phyloP scores from a whole-genome alignment of 1,140 invertebrate species.

The Hylaeus volcanicus region DNA sequence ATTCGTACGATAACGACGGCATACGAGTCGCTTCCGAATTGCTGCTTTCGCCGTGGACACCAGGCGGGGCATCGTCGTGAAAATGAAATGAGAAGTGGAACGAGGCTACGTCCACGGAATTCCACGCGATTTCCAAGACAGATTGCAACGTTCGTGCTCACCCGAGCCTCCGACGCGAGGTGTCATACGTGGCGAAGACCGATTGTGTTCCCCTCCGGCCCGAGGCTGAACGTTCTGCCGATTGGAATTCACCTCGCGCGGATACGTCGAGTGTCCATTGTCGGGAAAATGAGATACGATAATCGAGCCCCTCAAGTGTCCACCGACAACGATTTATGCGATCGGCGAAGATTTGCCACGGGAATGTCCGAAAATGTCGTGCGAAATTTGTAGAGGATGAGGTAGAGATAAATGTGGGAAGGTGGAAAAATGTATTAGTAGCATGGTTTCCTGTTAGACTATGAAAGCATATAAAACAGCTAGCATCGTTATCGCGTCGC shows the following conservation, averaged over 20 bases:
- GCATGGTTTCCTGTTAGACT: too few relatives aligned
- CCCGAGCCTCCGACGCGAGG: constrained; percentile 22
- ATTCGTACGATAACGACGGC: constrained; percentile 62
- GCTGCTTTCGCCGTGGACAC: constrained; percentile 44
- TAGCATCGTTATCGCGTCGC: too few relatives aligned
- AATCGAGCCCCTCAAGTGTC: constrained; percentile 9
- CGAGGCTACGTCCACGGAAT: constrained; percentile 51
- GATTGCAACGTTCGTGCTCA: background rate
- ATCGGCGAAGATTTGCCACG: background rate
- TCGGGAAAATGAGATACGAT: constrained; percentile 32
- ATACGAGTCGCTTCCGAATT: constrained; percentile 62
- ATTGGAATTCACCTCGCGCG: constrained; percentile 23
- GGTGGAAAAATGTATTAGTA: too few relatives aligned
- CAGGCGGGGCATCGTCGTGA: constrained; percentile 27
- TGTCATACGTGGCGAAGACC: constrained; percentile 2
- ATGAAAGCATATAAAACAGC: too few relatives aligned
- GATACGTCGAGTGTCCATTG: constrained; percentile 3
- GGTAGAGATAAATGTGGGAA: too few relatives aligned
- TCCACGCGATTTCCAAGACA: constrained; percentile 30
- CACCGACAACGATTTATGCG: background rate
- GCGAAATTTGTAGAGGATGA: too few relatives aligned
- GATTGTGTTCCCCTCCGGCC: background rate
- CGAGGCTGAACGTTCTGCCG: background rate
- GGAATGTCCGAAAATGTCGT: too few relatives aligned
- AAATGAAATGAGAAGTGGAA: constrained; percentile 41